Conservation (phyloP, 2,113 vertebrate genomes). For the Myotis davidii region DNA sequence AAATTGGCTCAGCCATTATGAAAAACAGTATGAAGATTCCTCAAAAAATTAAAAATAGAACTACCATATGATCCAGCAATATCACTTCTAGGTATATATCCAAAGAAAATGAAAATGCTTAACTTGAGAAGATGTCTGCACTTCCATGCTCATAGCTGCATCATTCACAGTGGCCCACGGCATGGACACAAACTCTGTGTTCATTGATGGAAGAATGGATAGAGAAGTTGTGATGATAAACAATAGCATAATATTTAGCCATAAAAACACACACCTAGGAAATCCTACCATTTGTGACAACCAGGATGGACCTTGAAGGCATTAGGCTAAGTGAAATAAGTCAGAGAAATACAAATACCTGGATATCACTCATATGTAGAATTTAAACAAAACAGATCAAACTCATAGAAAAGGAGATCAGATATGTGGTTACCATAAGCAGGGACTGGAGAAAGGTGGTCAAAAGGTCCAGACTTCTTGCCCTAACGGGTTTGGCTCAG, state of each 20-base stretch:
- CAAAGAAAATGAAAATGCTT: neutral
- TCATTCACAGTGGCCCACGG: neutral
- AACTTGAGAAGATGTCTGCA: neutral
- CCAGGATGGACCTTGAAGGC: neutral
- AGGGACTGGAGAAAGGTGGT: neutral
- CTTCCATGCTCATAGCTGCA: neutral
- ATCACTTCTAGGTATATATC: neutral
- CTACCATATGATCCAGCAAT: neutral
- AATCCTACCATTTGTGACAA: neutral
- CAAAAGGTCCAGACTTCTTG: neutral
- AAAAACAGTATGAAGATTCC: neutral
- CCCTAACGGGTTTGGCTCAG: no score
- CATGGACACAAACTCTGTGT: neutral
- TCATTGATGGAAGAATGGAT: neutral
- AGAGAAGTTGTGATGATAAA: neutral
- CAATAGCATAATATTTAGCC: neutral
- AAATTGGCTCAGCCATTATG: neutral
- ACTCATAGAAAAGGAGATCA: neutral
- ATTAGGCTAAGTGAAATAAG: neutral
- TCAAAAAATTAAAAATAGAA: neutral
- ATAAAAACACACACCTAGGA: neutral
- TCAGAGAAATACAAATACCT: neutral
- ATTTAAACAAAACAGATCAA: neutral
- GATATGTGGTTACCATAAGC: neutral
- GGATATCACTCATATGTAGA: no score